These are phyloP conservation scores for Zaprionus ghesquierei DNA, from an alignment of 1,140 invertebrate species.

Conservation along the genomic window DNA sequence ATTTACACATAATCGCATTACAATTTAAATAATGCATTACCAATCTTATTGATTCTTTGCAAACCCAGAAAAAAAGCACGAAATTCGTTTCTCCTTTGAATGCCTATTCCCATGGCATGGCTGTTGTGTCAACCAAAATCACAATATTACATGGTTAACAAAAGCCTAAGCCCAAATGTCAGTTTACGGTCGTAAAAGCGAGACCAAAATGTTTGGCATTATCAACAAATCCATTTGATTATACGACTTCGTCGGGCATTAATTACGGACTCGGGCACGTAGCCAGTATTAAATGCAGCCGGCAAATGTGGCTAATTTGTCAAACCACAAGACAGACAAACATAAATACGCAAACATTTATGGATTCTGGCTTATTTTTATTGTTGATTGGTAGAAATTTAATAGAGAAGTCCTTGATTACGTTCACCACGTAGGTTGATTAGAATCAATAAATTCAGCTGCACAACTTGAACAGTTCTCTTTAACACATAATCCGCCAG, in stretches of 20 bases:
- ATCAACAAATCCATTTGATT: conserved; percentile 67
- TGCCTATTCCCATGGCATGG: not conserved
- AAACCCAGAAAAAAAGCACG: not conserved
- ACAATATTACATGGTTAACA: conserved; percentile 1
- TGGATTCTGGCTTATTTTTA: conserved; percentile 3
- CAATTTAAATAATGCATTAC: not conserved
- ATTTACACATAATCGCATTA: not conserved
- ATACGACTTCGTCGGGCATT: conserved; percentile 29
- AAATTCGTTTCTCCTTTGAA: not conserved
- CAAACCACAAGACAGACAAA: conserved; percentile 20
- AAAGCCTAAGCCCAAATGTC: conserved; percentile 29
- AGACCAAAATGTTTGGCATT: conserved; percentile 44
- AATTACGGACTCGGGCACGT: conserved; percentile 62
- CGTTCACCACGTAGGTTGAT: not conserved
- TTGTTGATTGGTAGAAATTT: conserved; percentile 12
- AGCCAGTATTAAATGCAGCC: conserved; percentile 46
- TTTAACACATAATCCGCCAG: not conserved
- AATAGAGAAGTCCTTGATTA: not conserved
- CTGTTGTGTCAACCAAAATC: not conserved
- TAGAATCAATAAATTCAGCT: conserved; percentile 4
- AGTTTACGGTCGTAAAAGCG: conserved; percentile 28
- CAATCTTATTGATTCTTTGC: not conserved
- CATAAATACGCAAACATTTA: conserved; percentile 5
- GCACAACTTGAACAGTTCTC: not conserved
- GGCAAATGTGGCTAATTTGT: conserved; percentile 43